A percentile compares a stretch with the other conserved stretches of the same genome.
phyloP scores from a whole-genome alignment of 2,113 vertebrate genomes.

The Vicugna pacos region DNA sequence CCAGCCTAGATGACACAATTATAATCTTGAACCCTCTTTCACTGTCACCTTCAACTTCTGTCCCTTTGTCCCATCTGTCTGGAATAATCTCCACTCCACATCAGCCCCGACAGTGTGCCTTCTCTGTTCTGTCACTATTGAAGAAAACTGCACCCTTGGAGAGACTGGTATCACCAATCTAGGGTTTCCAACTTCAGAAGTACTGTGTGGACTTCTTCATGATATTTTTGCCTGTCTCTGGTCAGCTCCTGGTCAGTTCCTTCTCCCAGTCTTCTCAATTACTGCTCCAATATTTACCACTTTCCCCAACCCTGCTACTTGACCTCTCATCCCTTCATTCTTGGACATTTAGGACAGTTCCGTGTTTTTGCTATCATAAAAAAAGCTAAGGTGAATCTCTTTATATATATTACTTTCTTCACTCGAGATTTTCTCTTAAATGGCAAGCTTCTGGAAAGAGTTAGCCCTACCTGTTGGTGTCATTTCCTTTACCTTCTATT shows the following conservation, averaged over 20 bases:
- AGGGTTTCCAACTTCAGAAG: neutral
- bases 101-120: neutral
- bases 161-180: neutral
- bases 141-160: neutral
- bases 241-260: neutral
- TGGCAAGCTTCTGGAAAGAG: constrained; percentile 10
- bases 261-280: constrained; percentile 4
- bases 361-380: neutral
- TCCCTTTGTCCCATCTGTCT: neutral
- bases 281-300: neutral
- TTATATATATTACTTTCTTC: neutral
- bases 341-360: constrained; percentile 41
- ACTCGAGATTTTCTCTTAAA: constrained; percentile 16
- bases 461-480: neutral
- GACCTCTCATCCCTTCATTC: constrained; percentile 7
- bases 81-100: neutral
- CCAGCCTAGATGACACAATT: neutral
- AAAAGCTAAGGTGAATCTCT: neutral
- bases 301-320: neutral
- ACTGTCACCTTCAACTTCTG: neutral
- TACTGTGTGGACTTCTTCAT: constrained; percentile 3
- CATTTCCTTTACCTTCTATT: constrained; percentile 23
- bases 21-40: neutral
- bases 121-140: neutral
- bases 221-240: neutral